A percentile compares a stretch with the other conserved stretches of the same genome.
Conservation (phyloP, 2,888 invertebrate genomes). For the Oxyteleia sp. region DNA sequence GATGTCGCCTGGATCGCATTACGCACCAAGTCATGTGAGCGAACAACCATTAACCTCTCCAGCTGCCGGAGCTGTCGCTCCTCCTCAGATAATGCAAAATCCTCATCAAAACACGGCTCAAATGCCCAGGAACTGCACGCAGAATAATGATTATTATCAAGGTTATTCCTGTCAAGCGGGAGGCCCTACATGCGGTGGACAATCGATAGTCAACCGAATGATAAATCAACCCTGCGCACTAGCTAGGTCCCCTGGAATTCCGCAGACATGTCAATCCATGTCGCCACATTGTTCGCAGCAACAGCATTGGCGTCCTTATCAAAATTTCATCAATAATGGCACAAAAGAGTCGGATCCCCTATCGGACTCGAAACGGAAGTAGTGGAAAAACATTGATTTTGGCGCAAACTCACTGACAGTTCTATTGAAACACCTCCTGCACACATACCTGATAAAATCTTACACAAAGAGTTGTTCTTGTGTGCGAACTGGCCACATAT, state of each 20-base stretch:
- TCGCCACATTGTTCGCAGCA: slow-evolving; percentile 6
- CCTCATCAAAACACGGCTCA: slow-evolving; percentile 84
- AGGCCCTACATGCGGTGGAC: no score
- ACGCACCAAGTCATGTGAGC: slow-evolving; percentile 83
- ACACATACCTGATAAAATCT: slow-evolving; percentile 54
- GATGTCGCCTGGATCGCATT: slow-evolving; percentile 86
- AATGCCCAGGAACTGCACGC: slow-evolving; percentile 83
- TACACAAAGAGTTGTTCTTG: slow-evolving; percentile 39
- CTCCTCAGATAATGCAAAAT: slow-evolving; percentile 83
- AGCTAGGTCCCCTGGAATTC: no score
- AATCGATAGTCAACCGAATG: no score
- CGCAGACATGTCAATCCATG: no score
- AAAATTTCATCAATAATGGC: slow-evolving; percentile 46
- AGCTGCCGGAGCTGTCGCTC: slow-evolving; percentile 85
- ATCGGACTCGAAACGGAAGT: slow-evolving; percentile 31
- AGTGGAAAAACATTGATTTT: slow-evolving; percentile 61
- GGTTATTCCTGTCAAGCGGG: no score
- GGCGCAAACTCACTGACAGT: slow-evolving; percentile 42
- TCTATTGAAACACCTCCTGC: slow-evolving; percentile 39
- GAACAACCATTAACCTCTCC: slow-evolving; percentile 86
- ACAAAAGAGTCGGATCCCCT: slow-evolving; percentile 43
- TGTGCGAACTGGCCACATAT: slow-evolving; percentile 28
- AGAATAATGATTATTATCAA: slow-evolving; percentile 83
- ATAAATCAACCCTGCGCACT: no score
- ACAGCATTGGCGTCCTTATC: slow-evolving; percentile 31